Conservation (phyloP, 2,113 vertebrate genomes). For the Miniopterus natalensis region DNA sequence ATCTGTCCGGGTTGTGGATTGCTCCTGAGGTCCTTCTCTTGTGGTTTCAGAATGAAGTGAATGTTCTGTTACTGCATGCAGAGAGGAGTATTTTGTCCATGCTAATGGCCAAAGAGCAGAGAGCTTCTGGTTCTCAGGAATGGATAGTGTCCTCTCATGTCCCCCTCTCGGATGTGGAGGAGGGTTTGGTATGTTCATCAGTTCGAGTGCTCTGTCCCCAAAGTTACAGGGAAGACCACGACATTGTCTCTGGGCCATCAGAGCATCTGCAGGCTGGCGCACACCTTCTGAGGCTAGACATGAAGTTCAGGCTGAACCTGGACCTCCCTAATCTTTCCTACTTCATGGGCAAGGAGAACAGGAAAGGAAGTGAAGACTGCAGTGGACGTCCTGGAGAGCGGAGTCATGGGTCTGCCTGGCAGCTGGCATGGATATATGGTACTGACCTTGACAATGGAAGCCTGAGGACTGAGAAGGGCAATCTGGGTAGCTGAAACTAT, state of each 20-base stretch:
- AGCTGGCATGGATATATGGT: constrained; percentile 87
- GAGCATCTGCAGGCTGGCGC: constrained; percentile 81
- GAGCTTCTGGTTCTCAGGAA: neutral
- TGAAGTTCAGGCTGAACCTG: constrained; percentile 89
- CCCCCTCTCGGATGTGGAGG: neutral
- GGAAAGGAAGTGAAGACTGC: constrained; percentile 87
- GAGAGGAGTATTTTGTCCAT: neutral
- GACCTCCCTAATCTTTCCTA: constrained; percentile 91
- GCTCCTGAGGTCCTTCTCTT: neutral
- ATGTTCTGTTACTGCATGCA: neutral
- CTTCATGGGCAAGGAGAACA: constrained; percentile 87
- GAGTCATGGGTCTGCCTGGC: constrained; percentile 89
- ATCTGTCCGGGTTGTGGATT: neutral
- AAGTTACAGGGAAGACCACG: neutral
- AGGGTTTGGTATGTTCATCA: neutral
- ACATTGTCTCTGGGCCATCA: accelerated
- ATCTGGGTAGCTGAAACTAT: constrained; percentile 48
- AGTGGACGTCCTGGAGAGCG: constrained; percentile 89
- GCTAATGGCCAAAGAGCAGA: neutral
- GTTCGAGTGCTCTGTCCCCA: neutral
- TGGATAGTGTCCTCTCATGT: neutral
- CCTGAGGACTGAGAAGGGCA: constrained; percentile 73
- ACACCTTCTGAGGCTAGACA: constrained; percentile 87
- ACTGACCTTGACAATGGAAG: constrained; percentile 87
- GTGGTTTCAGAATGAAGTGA: neutral